Evolutionary conservation across 2,888 invertebrate genomes (phyloP).

Genomic region (Lissocephala sabroskyi): DNA sequence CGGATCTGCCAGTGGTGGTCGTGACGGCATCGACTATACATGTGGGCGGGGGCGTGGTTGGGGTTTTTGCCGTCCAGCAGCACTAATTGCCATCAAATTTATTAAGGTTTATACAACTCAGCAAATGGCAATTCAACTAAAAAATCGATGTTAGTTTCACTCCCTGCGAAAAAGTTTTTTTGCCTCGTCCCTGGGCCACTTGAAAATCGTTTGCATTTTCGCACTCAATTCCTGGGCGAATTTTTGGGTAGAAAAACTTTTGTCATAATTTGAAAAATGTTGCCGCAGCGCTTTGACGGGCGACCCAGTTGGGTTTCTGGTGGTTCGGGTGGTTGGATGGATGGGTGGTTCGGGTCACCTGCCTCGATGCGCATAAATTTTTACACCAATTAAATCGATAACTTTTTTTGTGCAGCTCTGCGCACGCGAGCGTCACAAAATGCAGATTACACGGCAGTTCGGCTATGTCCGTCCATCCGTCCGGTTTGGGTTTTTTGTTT

Average conservation of each 20-base stretch:
- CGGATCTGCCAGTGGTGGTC: no score
- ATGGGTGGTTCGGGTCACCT: neutral
- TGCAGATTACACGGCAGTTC: slow-evolving; percentile 29
- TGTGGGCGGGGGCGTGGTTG: no score
- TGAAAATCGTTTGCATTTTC: no score
- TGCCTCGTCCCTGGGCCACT: no score
- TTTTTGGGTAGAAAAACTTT: neutral
- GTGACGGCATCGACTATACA: no score
- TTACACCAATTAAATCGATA: slow-evolving; percentile 33
- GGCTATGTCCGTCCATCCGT: no score
- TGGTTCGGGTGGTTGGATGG: neutral
- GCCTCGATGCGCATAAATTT: slow-evolving; percentile 21
- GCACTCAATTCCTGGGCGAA: neutral
- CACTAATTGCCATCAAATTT: slow-evolving; percentile 14
- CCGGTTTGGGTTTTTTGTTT: no score
- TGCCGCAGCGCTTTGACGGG: slow-evolving; percentile 21
- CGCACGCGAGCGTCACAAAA: slow-evolving; percentile 19
- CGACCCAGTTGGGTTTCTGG: slow-evolving; percentile 4
- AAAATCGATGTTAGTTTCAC: slow-evolving; percentile 6
- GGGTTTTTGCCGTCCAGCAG: neutral
- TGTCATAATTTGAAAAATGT: slow-evolving; percentile 20
- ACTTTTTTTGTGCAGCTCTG: slow-evolving; percentile 15
- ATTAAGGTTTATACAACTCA: slow-evolving; percentile 8
- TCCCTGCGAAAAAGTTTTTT: no score
- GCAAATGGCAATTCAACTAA: slow-evolving; percentile 8